Conservation (phyloP, 2,113 vertebrate species). For the Tiliqua scincoides region DNA sequence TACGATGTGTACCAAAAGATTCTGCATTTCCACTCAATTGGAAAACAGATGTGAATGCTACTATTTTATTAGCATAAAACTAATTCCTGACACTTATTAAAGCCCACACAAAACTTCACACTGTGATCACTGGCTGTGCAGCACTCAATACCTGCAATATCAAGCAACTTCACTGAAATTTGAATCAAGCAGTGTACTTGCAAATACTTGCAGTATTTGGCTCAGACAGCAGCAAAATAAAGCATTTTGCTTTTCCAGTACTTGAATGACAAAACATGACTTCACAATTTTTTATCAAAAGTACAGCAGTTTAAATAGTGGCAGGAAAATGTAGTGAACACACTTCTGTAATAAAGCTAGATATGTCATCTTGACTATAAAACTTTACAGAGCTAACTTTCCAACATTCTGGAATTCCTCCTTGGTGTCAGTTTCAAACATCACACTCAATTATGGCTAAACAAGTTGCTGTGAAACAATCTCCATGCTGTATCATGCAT, state of each 20-base stretch:
- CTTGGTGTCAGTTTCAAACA: background rate
- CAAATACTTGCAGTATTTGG: background rate
- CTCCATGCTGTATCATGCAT: background rate
- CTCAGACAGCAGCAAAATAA: background rate
- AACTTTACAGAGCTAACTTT: background rate
- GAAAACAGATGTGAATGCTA: background rate
- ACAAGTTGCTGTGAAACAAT: background rate
- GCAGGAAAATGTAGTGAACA: background rate
- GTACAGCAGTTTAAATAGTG: background rate
- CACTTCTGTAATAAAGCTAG: background rate
- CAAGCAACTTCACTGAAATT: background rate
- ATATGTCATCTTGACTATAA: slow-evolving; percentile 4
- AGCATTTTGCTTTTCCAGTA: background rate
- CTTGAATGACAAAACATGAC: background rate
- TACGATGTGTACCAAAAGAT: background rate
- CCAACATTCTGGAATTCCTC: background rate
- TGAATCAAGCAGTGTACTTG: background rate
- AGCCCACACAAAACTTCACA: background rate
- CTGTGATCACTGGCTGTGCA: background rate
- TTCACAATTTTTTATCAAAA: background rate
- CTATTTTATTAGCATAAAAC: background rate
- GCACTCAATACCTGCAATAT: background rate
- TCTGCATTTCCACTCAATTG: background rate
- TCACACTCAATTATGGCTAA: background rate
- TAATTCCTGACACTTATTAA: background rate